Evolutionary conservation across 2,888 invertebrate genomes (phyloP).

Genomic region (Lasioglossum vierecki): DNA sequence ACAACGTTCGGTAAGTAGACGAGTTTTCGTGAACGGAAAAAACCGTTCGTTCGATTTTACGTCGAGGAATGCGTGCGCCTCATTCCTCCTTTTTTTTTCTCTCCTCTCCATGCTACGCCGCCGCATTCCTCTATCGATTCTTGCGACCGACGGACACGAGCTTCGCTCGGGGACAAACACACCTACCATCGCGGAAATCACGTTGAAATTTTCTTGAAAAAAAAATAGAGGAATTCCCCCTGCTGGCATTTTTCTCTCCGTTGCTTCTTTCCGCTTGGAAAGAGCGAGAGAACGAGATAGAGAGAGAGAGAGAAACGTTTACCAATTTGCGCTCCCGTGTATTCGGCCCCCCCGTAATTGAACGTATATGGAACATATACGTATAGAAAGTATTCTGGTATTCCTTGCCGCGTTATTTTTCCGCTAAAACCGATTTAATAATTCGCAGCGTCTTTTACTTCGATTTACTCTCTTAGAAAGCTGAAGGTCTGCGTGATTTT

Average conservation of each 20-base stretch:
- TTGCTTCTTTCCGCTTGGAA: not conserved
- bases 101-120: conserved; percentile 78
- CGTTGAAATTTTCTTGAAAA: not conserved
- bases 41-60: conserved; percentile 59
- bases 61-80: conserved; percentile 74
- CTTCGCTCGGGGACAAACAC: conserved; percentile 4
- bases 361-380: conserved; percentile 2
- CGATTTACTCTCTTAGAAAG: not conserved
- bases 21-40: conserved; percentile 28
- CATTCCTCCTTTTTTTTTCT: conserved; percentile 60
- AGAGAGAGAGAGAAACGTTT: conserved; percentile 11
- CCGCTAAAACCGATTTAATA: not conserved
- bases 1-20: conserved; percentile 64
- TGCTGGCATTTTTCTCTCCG: not conserved
- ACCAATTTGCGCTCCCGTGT: conserved; percentile 7
- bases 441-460: not conserved
- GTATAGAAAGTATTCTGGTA: conserved; percentile 5
- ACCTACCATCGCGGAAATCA: not conserved
- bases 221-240: not conserved
- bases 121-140: conserved; percentile 83
- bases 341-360: conserved; percentile 12
- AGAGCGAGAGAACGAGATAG: conserved; percentile 14
- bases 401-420: not conserved
- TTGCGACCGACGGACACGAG: conserved; percentile 63
- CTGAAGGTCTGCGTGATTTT: not conserved